phyloP scores from a whole-genome alignment of 2,888 invertebrate genomes.

The Pseudococcus viburni region DNA sequence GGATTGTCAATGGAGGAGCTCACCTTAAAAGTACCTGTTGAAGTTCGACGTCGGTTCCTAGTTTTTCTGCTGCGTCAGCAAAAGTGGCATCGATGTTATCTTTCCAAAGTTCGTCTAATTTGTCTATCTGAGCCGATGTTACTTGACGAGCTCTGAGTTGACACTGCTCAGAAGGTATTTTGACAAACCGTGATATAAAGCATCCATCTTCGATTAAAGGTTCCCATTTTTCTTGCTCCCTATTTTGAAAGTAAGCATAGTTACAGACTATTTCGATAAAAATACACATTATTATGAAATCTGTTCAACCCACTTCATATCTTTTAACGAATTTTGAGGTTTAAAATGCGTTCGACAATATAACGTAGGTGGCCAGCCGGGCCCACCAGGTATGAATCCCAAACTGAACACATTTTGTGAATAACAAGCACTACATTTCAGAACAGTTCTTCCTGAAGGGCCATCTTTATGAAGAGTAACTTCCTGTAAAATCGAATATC shows the following conservation, averaged over 20 bases:
- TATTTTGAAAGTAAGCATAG: constrained; percentile 69
- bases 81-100: constrained; percentile 98
- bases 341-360: constrained; percentile 99
- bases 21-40: constrained; percentile 78
- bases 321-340: constrained; percentile 95
- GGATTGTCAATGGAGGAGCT: not conserved
- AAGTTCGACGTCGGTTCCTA: too few species aligned
- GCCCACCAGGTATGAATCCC: constrained; percentile 99
- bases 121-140: constrained; percentile 96
- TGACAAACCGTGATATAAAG: constrained; percentile 96
- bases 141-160: constrained; percentile 96
- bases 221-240: constrained; percentile 99
- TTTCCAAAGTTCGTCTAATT: constrained; percentile 98
- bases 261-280: not conserved
- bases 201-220: constrained; percentile 96
- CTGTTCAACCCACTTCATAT: constrained; percentile 89
- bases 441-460: constrained; percentile 95
- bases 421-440: constrained; percentile 99
- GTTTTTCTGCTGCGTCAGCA: constrained; percentile 97
- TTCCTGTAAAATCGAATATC: constrained; percentile 75
- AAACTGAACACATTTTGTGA: constrained; percentile 98
- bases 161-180: too few species aligned
- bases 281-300: not conserved
- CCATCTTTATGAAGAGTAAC: constrained; percentile 98
- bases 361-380: constrained; percentile 96